Base-by-base conservation (phyloP, 2,888 invertebrate genomes). In the Heterodera filipjevi region DNA sequence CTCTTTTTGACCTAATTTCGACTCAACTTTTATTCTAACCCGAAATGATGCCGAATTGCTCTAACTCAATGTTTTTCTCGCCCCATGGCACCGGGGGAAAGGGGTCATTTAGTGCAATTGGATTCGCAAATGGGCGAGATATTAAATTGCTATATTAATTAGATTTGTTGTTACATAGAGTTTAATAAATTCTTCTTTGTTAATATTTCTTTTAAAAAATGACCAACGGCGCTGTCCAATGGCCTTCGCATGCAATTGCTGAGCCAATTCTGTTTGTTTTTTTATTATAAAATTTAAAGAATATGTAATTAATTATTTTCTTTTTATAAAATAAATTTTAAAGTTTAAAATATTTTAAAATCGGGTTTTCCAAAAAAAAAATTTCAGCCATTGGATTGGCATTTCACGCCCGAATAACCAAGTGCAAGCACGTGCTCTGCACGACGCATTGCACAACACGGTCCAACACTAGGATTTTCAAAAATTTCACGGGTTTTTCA, bases 231-330 rank as follows among this genome's bases (percentile, higher is more conserved):
- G 59, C 59, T 59, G 59, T 59, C 1, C 27, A 59, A 59, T 59
- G 59, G 59, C 59, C 27, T 22, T 59, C 59, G 27, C 59, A 59
- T n/a, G 59, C 59, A 12, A 59, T 59, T 59, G 59, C 59, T 27
- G 59, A 59, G 59, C 59, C 59, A 27, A 59, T 59, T 59, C 27
- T 59, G 59, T 59, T n/a, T 59, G 59, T 59, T 49, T 44, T 5
- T 6, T 53, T 53, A n/a, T 53, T 53, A 53, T 27, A 49, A 49
- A 49, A 49, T 14, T 49, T 49, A 49, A 19, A 49, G 10, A 16
- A 3, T 3, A 3, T 49, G 3, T 39, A 39, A 39, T 39, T 39
- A n/a, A n/a, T n/a, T 39, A 10, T 39, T 39, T 49, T 16, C 16
- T 14, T 19, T 49, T 49, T 59, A 10, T 27, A 8, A 59, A 8